Evolutionary conservation across 2,888 invertebrate genomes (phyloP), one percentile per base, ranked within the genome.

Genomic region (Phorcus lineatus): DNA sequence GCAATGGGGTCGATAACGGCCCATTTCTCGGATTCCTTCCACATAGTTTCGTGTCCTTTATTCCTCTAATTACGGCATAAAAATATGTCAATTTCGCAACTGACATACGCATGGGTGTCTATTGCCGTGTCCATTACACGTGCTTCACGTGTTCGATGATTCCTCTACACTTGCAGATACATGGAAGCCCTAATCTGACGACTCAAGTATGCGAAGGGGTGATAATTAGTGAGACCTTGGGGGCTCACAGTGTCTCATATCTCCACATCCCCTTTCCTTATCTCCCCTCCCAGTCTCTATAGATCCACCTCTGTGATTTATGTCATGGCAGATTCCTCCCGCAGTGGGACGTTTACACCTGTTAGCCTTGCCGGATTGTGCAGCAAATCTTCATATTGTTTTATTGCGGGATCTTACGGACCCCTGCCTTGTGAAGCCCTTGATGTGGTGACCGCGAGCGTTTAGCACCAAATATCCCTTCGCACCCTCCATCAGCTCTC

Each of bases 11-110:
- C 47, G 47, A 47, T 47, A 47, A 47, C 47, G 36, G 16, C 22
- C 13, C 62, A 24, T 22, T 24, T 62, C 70, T 70, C 16, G 70
- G 40, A 70, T 70, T 70, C 40, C 36, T 36, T 17, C 17, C n/a
- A 4, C 28, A 40, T 40, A 36, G n/a, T 9, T 40, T 17, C 36
- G 70, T 70, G 40, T 40, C 70, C 16, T 40, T 70, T 70, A 36
- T 36, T 17, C 70, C 36, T 36, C 70, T 70, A 70, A 70, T 70
- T 70, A 70, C 70, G 0, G n/a, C 70, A 17, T 70, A 36, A 36
- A 70, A 70, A 70, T 70, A 70, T 70, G 70, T 70, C 70, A 36
- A 70, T 70, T 70, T 36, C 70, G 36, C 70, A 19, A 40, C 70
- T 70, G 70, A 70, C 70, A 70, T 70, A 17, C 40, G 40, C 70